Conservation (phyloP, 2,888 invertebrate genomes). For the Eurytoma adleriae region DNA sequence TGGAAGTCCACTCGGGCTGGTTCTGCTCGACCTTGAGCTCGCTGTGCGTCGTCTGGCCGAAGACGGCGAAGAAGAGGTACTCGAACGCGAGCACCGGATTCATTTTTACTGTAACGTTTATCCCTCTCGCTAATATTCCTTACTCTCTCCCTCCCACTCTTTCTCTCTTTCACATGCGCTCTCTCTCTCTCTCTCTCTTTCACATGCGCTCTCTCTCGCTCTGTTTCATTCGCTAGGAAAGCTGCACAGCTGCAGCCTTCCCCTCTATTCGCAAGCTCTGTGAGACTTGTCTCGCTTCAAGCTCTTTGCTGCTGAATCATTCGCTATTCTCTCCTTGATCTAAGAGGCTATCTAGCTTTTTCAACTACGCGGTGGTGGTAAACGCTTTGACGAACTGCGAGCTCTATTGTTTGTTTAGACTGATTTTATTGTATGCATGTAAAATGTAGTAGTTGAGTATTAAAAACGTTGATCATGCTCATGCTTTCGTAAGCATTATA, state of each 20-base stretch:
- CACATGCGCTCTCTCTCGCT: not conserved
- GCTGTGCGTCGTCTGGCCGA: conserved; percentile 93
- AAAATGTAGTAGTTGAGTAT: not conserved
- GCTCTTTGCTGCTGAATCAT: conserved; percentile 3
- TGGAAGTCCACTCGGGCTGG: conserved; percentile 90
- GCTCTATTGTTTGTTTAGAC: not conserved
- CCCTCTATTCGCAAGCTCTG: conserved; percentile 3
- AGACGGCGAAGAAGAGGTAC: conserved; percentile 98
- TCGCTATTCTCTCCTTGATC: not conserved
- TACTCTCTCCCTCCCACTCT: conserved; percentile 32
- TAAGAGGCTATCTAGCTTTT: conserved; percentile 20
- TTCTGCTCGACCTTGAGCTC: conserved; percentile 87
- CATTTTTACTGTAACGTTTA: conserved; percentile 83
- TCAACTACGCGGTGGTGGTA: not conserved
- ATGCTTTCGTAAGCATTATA: conserved; percentile 27
- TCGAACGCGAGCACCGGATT: conserved; percentile 95
- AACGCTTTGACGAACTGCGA: not conserved
- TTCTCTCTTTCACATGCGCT: conserved; percentile 4
- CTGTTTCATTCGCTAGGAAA: not conserved
- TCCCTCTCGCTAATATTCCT: conserved; percentile 34
- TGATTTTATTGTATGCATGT: not conserved
- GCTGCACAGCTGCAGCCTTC: no score
- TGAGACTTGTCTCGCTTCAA: conserved; percentile 21
- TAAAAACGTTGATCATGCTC: conserved; percentile 45
- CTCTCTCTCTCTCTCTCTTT: conserved; percentile 10